Base-by-base conservation (phyloP, 2,888 invertebrate species). In the Stegana nigrithorax region DNA sequence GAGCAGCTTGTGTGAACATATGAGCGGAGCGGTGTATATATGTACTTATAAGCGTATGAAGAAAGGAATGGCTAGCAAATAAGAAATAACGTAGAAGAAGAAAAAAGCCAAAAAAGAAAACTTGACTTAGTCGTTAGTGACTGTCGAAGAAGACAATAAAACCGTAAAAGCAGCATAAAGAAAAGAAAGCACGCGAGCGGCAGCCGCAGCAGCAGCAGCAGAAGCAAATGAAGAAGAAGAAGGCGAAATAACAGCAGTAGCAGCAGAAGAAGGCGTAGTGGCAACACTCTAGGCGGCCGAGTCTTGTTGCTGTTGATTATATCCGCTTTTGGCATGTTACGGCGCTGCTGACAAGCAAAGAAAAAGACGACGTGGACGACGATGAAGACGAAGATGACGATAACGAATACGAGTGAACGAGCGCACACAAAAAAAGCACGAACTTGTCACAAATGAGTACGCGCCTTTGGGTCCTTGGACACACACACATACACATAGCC, bases 261-360 rank as follows among this genome's bases (percentile, higher is more conserved):
- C n/a, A n/a, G n/a, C 39, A 32, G n/a, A 32, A 14, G 8, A 50
- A 50, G 32, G 44, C 60, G n/a, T n/a, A n/a, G n/a, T n/a, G n/a
- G n/a, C n/a, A n/a, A n/a, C n/a, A n/a, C 60, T 42, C 51, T 12
- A 26, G 60, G 60, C 53, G 60, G 53, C 60, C 51, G n/a, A n/a
- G n/a, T n/a, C n/a, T n/a, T 29, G 39, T 57, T 59, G 39, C 42
- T 60, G 60, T 51, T 53, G 60, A 60, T 60, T 60, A 60, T 26
- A 60, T 53, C 14, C 60, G 60, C 60, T 60, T 39, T 4, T 59
- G 58, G 58, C 45, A 58, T 58, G 58, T 44, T 26, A 32, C 45
- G 23, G n/a, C n/a, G n/a, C 29, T 17, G 51, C 29, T 53, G 51
- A 29, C 29, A 59, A 58, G n/a, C 14, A 29, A 44, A 32, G 32